Percentiles rank a stretch among this genome's conserved stretches.
Evolutionary conservation across 2,888 invertebrate species (phyloP).

Genomic region (Fabriciana adippe): DNA sequence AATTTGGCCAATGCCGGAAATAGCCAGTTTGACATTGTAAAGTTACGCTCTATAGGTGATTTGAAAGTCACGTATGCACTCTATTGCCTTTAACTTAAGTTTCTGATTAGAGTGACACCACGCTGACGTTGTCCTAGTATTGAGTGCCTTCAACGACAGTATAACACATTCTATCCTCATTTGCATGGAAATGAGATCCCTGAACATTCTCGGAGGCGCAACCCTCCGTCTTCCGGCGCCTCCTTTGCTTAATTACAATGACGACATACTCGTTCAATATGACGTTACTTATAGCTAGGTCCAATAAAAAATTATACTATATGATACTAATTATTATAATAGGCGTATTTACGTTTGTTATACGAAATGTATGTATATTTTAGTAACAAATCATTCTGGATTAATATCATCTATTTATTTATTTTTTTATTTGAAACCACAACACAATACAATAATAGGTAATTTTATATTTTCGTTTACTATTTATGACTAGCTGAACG

Average conservation of each 20-base stretch:
- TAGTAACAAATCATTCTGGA: not conserved
- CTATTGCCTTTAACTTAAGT: conserved; percentile 18
- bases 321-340: not conserved
- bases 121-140: conserved; percentile 40
- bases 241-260: conserved; percentile 76
- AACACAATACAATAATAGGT: no score
- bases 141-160: conserved; percentile 51
- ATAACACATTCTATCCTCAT: conserved; percentile 72
- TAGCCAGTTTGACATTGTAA: conserved; percentile 29
- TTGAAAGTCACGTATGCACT: not conserved
- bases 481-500: no score
- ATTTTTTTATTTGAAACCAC: no score
- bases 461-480: no score
- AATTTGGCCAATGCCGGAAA: conserved; percentile 30
- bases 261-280: conserved; percentile 58
- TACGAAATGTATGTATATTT: not conserved
- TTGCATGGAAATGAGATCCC: conserved; percentile 80
- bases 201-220: conserved; percentile 68
- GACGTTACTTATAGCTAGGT: conserved; percentile 26
- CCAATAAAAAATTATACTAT: conserved; percentile 5
- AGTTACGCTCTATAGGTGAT: conserved; percentile 15
- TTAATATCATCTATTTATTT: no score
- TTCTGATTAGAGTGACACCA: conserved; percentile 17
- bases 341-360: not conserved
- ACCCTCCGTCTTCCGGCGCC: conserved; percentile 71